A percentile compares a stretch with the other conserved stretches of the same genome.
phyloP scores from a whole-genome alignment of 37 sponge, comb jelly and placozoan species.

The Agelas oroides region DNA sequence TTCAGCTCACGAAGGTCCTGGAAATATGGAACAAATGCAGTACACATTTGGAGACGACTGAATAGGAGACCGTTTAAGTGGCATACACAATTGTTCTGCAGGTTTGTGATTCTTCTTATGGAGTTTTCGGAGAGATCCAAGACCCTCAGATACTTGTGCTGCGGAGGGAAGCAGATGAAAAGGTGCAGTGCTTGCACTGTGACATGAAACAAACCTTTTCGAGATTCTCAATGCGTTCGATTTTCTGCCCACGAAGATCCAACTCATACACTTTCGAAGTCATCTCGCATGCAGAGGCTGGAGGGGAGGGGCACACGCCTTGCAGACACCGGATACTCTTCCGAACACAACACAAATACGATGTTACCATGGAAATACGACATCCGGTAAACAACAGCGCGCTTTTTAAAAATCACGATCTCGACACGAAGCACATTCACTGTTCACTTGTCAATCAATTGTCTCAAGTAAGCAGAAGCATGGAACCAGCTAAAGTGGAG shows the following conservation, averaged over 20 bases:
- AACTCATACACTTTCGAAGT: constrained; percentile 11
- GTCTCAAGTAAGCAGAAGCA: neutral
- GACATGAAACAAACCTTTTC: no score
- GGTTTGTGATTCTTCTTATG: constrained; percentile 25
- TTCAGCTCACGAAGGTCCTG: constrained; percentile 55
- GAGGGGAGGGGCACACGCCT: no score
- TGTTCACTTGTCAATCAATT: neutral
- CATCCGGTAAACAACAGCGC: neutral
- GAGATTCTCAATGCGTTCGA: neutral
- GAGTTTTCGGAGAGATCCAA: constrained; percentile 56
- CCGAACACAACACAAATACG: neutral
- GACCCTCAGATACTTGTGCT: constrained; percentile 31
- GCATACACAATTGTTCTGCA: constrained; percentile 17
- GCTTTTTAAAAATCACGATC: neutral
- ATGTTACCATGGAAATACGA: constrained; percentile 29
- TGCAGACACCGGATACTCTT: neutral
- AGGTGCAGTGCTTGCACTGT: neutral
- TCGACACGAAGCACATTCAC: no score
- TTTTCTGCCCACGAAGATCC: constrained; percentile 15
- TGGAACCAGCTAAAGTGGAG: constrained; percentile 53
- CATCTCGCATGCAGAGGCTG: no score
- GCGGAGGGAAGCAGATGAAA: neutral
- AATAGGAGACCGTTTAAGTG: no score
- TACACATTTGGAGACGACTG: no score
- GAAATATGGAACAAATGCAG: no score